Base-by-base conservation (phyloP, 1,140 invertebrate species). In the Eumeta japonica region DNA sequence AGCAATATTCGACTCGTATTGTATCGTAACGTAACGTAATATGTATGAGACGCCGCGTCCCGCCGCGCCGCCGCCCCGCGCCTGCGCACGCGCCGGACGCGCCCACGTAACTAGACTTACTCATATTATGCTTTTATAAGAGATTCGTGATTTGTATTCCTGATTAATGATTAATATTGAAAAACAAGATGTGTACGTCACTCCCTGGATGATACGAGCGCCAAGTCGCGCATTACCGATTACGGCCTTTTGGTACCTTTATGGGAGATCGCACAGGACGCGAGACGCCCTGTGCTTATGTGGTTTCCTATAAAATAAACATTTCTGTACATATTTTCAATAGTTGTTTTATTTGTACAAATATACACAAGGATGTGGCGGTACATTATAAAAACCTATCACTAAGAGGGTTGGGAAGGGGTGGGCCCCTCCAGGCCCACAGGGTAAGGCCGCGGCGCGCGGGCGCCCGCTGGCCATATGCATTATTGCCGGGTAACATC, bases 271-370 rank as follows among this genome's bases (percentile, higher is more conserved):
- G 53, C 48, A 49, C 53, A 50, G 50, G 55, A 58, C 52, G 56
- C 56, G 49, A 55, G 50, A 50, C 52, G 60, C 56, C 55, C 54
- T 62, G 61, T 66, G 56, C 55, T 66, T 62, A 67, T 67, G 67
- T 68, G 60, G 55, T 64, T 63, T 71, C 71, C 71, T 65, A 71
- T 62, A 55, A 68, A 68, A 63, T 61, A 74, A 73, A 74, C 62
- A 62, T 71, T 70, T 72, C 70, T 75, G 72, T 76, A 76, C 68
- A 76, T 76, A 76, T 66, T 74, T 59, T 62, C 57, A 61, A 62
- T 52, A 46, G 57, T 68, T 53, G 60, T 70, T 72, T 76, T 64
- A 72, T 74, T 71, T 62, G 52, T 50, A 55, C 50, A 46, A 55
- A 50, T 37, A 39, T 41, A 46, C 35, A 43, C 41, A 38, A 16